Conservation (phyloP, 2,888 invertebrate species). For the Dynastes hyllus region DNA sequence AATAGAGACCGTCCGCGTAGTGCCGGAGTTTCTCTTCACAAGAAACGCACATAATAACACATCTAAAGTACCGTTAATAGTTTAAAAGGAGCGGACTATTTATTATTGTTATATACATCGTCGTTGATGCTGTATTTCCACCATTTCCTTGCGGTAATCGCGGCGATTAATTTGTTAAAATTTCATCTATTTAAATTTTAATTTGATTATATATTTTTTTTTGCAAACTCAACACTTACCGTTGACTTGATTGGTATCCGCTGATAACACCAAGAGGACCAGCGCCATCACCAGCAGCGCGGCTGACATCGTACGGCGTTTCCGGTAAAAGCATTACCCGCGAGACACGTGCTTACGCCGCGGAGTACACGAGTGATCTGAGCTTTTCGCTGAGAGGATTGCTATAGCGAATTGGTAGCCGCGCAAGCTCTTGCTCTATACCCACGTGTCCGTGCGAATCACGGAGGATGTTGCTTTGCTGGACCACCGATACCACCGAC, state of each 20-base stretch:
- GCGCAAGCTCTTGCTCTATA: conserved; percentile 60
- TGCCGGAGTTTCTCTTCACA: conserved; percentile 21
- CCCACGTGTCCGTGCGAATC: conserved; percentile 56
- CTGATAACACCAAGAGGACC: conserved; percentile 54
- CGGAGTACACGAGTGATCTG: conserved; percentile 61
- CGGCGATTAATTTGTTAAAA: not conserved
- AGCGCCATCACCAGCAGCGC: conserved; percentile 62
- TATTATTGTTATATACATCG: conserved; percentile 24
- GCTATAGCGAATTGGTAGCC: conserved; percentile 52
- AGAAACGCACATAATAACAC: conserved; percentile 38
- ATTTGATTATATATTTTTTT: conserved; percentile 1
- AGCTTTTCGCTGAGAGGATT: conserved; percentile 54
- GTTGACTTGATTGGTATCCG: conserved; percentile 55
- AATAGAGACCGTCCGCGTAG: conserved; percentile 60
- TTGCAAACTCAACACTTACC: conserved; percentile 58
- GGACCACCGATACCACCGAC: conserved; percentile 20
- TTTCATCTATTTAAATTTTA: not conserved
- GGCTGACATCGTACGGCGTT: conserved; percentile 63
- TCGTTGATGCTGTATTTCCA: not conserved
- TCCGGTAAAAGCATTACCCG: conserved; percentile 59
- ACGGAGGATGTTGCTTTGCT: conserved; percentile 30
- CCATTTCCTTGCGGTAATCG: not conserved
- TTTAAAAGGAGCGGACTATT: conserved; percentile 24
- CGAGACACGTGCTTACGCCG: conserved; percentile 58
- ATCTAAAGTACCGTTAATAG: conserved; percentile 41